Evolutionary conservation across 2,888 invertebrate genomes (phyloP), one percentile per base, ranked within the genome.

Genomic region (Serrognathus titanus): DNA sequence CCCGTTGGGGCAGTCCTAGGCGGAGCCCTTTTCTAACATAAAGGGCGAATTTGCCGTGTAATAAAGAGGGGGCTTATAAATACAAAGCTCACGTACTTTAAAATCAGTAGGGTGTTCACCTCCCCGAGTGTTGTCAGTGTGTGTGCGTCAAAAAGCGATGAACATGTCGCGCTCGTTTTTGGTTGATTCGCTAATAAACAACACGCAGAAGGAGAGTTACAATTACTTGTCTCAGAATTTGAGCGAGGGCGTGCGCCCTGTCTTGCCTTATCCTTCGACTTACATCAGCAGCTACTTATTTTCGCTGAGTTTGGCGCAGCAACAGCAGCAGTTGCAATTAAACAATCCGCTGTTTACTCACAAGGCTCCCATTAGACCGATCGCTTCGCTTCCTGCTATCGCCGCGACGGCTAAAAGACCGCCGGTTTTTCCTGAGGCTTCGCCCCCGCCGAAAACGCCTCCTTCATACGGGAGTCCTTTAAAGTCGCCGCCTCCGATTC

Each of bases 141-240:
- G 59, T 51, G 10, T 8, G 10, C 3, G 8, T 43, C 43, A 16
- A 43, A 43, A 43, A 20, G 40, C 12, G 51, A 66, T 68, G 63
- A 82, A 79, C 67, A 91, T 91, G 90, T 91, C 91, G 59, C 85
- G 90, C 65, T 91, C 90, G 63, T 92, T 92, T 71, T 76, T 90
- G 55, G 89, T 92, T 71, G 92, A 92, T 71, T 87, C 91, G 51
- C 77, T 92, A 55, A 88, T 92, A 63, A 86, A 85, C 79, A 84
- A 82, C 69, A 84, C 83, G 55, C 80, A 84, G 43, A 84, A 85
- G 65, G 72, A 75, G 12, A 71, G 54, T 75, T 78, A 61, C 64
- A 78, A 68, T 62, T 78, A 63, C 74, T 77, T 75, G 79, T 83
- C 71, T 61, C 78, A 63, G 63, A 78, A 57, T 68, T 78, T 60